Evolutionary conservation across 2,888 invertebrate species (phyloP), one percentile per base, ranked within the genome.

Genomic region (Formica aserva): DNA sequence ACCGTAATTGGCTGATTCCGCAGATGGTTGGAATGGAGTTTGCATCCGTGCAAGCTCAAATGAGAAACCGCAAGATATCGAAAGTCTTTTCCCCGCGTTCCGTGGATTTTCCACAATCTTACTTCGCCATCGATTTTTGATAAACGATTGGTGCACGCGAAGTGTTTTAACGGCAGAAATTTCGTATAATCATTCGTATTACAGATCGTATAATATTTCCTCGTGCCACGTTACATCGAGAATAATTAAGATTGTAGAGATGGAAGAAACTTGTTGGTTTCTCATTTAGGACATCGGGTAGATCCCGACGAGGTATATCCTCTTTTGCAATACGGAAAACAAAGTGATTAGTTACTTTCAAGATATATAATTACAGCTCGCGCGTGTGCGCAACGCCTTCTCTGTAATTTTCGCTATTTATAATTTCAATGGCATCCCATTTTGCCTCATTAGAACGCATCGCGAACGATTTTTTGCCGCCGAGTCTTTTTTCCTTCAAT

Each of bases 1-100:
- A 91, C 88, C 91, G 90, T 90, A 91, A 92, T 92, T 91, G 91
- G 91, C 89, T 89, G 87, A 85, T 86, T 88, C 86, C 89, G 87
- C 89, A 81, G 83, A 85, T 78, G 77, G 69, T 72, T 80, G 89
- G 62, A 85, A 87, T 77, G 82, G 60, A 35, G 78, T 82, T 84
- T 67, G 52, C 78, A 65, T 77, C 75, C 63, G 38, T 35, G 41
- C 75, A 80, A 84, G 86, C 69, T 83, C 18, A 29, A 67, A 48
- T 45, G 48, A n/a, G 72, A 78, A 60, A 78, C 35, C 8, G 80
- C 60, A 57, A 80, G 66, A 63, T 66, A 55, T 82, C 52, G 57
- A 45, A 80, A 35, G 55, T 13, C 5, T 66, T 76, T 63, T 71
- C 62, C 22, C 57, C 32, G 15, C 32, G 15, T 22, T 26, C 32